Conservation (phyloP, 2,797 vertebrate genomes). For the Arnoldichthys spilopterus region DNA sequence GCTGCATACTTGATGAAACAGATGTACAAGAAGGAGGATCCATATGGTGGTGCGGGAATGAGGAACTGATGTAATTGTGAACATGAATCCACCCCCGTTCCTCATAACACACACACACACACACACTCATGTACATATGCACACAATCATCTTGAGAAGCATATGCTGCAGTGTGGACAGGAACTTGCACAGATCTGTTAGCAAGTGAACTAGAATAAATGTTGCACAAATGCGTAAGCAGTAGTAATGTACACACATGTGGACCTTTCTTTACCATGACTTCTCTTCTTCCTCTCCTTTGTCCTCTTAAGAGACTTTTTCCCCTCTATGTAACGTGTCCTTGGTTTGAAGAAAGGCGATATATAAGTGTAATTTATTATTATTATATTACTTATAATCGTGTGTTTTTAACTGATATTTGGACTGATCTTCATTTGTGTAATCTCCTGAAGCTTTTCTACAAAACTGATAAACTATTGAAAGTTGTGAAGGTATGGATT, state of each 20-base stretch:
- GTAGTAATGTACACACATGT: background rate
- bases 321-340: too few species aligned
- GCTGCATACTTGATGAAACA: slow-evolving; percentile 3
- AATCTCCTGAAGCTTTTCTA: too few species aligned
- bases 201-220: slow-evolving; percentile 10
- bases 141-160: slow-evolving; percentile 19
- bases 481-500: too few species aligned
- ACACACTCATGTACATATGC: slow-evolving; percentile 6
- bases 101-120: slow-evolving; percentile 8
- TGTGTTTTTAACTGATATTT: too few species aligned
- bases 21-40: slow-evolving; percentile 15
- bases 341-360: too few species aligned
- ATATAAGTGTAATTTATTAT: too few species aligned
- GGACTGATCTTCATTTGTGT: too few species aligned
- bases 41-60: slow-evolving; percentile 22
- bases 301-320: too few species aligned
- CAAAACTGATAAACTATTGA: too few species aligned
- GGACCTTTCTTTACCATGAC: too few species aligned
- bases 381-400: too few species aligned
- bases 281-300: too few species aligned
- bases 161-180: slow-evolving; percentile 16
- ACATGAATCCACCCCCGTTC: background rate
- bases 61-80: slow-evolving; percentile 13
- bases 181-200: slow-evolving; percentile 15
- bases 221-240: background rate